Base-by-base conservation (phyloP, 1,140 invertebrate genomes). In the Nasonia vitripennis region DNA sequence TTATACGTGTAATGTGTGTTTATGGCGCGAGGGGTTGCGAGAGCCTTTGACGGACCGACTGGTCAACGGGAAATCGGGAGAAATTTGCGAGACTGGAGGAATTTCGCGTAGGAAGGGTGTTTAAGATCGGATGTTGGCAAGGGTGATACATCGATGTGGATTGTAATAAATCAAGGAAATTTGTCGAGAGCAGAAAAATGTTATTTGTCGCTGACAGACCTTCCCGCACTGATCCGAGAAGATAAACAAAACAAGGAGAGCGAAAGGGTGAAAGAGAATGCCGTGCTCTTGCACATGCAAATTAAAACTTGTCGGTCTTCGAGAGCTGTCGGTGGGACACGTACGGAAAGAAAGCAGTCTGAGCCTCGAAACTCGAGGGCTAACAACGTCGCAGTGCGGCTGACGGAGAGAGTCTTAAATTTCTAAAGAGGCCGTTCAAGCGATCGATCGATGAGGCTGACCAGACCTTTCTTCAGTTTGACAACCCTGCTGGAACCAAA, bases 81-180 rank as follows among this genome's bases (percentile, higher is more conserved):
- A 83, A 78, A 68, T 83, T 83, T 51, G 74, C 71, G 31, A 62
- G 74, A 67, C 31, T 27, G 55, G n/a, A 48, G 45, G 55, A 81
- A 14, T 78, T 41, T 37, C 12, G 11, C 62, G 34, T 41, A 12
- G 23, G n/a, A 23, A 11, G 68, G 68, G 34, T 34, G 73, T 45
- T 10, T 7, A 9, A 2, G 41, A 45, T 37, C 34, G 34, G 9
- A 45, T 45, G 41, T 1, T 45, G 0, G 9, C 9, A 7, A 45
- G 41, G 34, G 34, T 37, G 34, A 37, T 37, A 37, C 5, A 37
- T 37, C 34, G 34, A 4, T 37, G 34, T 37, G 4, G 5, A 37
- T 3, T 37, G 34, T 37, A 37, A 37, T 37, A 37, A 37, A 37
- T 37, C 34, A 37, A 37, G 34, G 34, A 37, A 37, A 3, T 37